Base-by-base conservation (phyloP, 2,888 invertebrate genomes). In the Willowsia nigromaculata region DNA sequence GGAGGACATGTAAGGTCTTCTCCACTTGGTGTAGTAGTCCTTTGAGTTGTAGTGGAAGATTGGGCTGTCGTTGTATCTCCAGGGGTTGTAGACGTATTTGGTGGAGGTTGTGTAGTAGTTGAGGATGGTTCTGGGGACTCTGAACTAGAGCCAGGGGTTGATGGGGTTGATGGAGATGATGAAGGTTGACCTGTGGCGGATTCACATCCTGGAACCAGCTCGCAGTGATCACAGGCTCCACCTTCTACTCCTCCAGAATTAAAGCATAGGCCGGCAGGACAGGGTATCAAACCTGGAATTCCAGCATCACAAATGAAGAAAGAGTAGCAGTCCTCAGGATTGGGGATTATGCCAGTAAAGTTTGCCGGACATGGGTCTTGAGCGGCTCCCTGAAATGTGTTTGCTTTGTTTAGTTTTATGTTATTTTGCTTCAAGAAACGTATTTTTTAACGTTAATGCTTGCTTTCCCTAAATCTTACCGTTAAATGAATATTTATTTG, bases 261-360 rank as follows among this genome's bases (percentile, higher is more conserved):
- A 30, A 43, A 88, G 25, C 88, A 88, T 0, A 88, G 68, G 13
- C 59, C 30, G 0, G 40, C 62, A 18, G 88, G 83, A 56, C 88
- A 88, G 5, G 47, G 50, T 3, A 68, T 22, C 37, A 83, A 15
- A 0, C 40, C 27, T n/a, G 76, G 84, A 11, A 40, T 0, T 27
- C 83, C 88, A 59, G 33, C 56, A 53, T 78, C 18, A 15, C 88
- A 88, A 18, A 65, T 88, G 68, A 78, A 88, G 30, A 88, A 88
- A 13, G 62, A 53, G 22, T 88, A 40, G 33, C 88, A 88, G 27
- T 84, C 78, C 2, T 65, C 84, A 0, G 83, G 84, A 33, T 88
- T 84, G 0, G 65, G 74, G 1, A 84, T 6, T 5, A 22, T 18
- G 5, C 88, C 88, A n/a, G 84, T 84, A 15, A 84, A 88, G 18